Evolutionary conservation across 2,888 invertebrate genomes (phyloP).

Genomic region (Smittia sp.): DNA sequence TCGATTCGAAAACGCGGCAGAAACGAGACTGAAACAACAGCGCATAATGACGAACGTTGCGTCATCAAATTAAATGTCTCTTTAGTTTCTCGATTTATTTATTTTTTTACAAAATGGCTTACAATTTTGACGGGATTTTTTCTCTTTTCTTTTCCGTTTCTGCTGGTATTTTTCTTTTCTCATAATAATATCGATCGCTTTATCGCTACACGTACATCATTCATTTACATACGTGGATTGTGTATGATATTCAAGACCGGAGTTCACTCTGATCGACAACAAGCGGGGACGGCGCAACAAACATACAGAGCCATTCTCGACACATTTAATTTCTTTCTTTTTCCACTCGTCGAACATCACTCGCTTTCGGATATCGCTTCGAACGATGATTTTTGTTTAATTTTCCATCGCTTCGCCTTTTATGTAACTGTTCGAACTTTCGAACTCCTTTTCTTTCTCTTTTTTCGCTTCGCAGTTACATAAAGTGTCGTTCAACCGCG

Average conservation of each 20-base stretch:
- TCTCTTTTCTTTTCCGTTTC: constrained; percentile 29
- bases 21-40: background rate
- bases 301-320: background rate
- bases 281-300: background rate
- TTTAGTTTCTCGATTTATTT: constrained; percentile 17
- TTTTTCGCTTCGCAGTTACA: background rate
- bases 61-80: constrained; percentile 30
- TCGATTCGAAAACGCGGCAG: no score
- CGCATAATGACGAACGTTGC: constrained; percentile 16
- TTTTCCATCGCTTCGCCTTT: background rate
- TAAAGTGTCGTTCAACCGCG: background rate
- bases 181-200: constrained; percentile 40
- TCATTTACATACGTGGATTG: constrained; percentile 37
- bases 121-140: constrained; percentile 30
- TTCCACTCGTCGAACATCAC: background rate
- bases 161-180: constrained; percentile 39
- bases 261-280: background rate
- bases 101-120: constrained; percentile 39
- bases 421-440: background rate
- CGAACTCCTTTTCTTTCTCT: background rate
- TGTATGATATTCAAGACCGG: constrained; percentile 20
- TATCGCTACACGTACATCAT: constrained; percentile 41
- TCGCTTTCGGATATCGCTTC: constrained; percentile 3
- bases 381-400: background rate
- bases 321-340: background rate